Percentiles rank a stretch among this genome's conserved stretches.
These are phyloP conservation scores for Diogma glabrata DNA, from an alignment of 2,888 invertebrate genomes.

Conservation along the genomic window DNA sequence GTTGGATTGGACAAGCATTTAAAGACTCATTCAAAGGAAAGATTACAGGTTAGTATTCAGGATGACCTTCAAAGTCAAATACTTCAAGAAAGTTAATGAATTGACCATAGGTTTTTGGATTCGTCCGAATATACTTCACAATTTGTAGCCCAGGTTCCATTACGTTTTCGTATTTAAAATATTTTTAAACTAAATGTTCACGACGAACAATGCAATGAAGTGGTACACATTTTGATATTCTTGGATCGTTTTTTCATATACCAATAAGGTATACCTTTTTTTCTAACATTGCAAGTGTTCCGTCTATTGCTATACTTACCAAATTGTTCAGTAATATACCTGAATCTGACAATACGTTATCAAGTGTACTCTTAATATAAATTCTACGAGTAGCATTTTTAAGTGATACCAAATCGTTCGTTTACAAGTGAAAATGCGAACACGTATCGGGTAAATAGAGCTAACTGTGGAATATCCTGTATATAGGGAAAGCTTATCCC, in stretches of 20 bases:
- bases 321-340: background rate
- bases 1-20: too few relatives aligned
- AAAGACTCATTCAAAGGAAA: too few relatives aligned
- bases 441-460: background rate
- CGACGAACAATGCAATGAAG: too few relatives aligned
- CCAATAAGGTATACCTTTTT: background rate
- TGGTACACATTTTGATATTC: background rate
- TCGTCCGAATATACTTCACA: too few relatives aligned
- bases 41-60: too few relatives aligned
- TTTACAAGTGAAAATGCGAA: background rate
- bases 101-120: background rate
- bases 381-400: background rate
- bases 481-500: too few relatives aligned
- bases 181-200: too few relatives aligned
- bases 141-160: background rate
- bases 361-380: too few relatives aligned
- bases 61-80: background rate
- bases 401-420: background rate
- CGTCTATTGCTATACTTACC: background rate
- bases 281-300: background rate
- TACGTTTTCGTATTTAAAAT: background rate
- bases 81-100: background rate
- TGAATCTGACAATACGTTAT: too few relatives aligned
- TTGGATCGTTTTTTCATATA: background rate
- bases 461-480: conserved; percentile 1